Percentiles rank a stretch among this genome's conserved stretches.
phyloP scores from a whole-genome alignment of 2,888 invertebrate species.

The Lasioglossum villosulum region DNA sequence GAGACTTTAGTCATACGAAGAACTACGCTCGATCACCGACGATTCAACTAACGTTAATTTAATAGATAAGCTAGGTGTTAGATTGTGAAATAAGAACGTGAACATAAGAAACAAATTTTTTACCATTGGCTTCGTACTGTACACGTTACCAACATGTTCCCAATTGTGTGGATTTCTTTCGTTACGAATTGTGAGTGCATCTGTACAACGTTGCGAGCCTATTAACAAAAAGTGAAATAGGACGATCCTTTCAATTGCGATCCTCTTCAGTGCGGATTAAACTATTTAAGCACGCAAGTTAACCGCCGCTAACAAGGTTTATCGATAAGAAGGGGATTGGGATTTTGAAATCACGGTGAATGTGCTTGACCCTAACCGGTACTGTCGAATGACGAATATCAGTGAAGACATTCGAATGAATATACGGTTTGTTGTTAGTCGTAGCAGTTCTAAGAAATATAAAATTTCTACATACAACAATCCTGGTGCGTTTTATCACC shows the following conservation, averaged over 20 bases:
- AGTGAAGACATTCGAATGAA: conserved; percentile 59
- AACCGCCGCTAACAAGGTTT: conserved; percentile 9
- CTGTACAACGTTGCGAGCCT: conserved; percentile 41
- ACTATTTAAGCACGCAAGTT: conserved; percentile 23
- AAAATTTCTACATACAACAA: conserved; percentile 71
- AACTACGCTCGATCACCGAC: conserved; percentile 38
- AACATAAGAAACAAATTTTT: conserved; percentile 46
- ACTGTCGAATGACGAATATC: conserved; percentile 50
- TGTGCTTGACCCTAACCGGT: conserved; percentile 39
- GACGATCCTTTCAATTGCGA: conserved; percentile 36
- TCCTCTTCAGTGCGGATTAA: conserved; percentile 34
- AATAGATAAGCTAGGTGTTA: conserved; percentile 54
- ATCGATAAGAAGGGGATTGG: conserved; percentile 31
- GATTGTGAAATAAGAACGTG: conserved; percentile 37
- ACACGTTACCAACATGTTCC: conserved; percentile 21
- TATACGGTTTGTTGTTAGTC: conserved; percentile 72
- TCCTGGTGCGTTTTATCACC: conserved; percentile 23
- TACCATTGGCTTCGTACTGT: conserved; percentile 41
- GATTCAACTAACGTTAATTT: conserved; percentile 57
- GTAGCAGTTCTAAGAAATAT: conserved; percentile 69
- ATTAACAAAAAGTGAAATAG: conserved; percentile 31
- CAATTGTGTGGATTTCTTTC: conserved; percentile 33
- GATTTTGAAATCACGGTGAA: conserved; percentile 37
- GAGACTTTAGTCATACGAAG: conserved; percentile 37
- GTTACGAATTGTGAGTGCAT: conserved; percentile 38